Evolutionary conservation across 2,888 invertebrate species (phyloP).

Genomic region (Drosophila nr. medialis): DNA sequence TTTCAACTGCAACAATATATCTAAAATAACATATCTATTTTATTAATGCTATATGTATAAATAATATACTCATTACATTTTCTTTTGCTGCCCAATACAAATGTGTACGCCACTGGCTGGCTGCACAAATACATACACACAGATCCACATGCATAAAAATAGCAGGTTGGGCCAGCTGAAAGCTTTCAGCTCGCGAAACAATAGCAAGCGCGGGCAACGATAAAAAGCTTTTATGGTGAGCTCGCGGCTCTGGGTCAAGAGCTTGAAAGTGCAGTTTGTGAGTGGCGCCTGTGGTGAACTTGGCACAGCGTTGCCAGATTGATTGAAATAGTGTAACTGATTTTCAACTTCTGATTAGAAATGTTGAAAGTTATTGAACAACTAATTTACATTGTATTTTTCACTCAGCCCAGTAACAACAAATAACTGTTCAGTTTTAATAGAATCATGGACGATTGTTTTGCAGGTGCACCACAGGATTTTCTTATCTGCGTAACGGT

Average conservation of each 20-base stretch:
- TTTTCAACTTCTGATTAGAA: not conserved
- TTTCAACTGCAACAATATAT: not conserved
- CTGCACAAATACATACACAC: slow-evolving; percentile 21
- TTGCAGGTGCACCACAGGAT: slow-evolving; percentile 81
- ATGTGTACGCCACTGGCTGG: slow-evolving; percentile 29
- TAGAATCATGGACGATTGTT: slow-evolving; percentile 74
- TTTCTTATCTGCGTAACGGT: slow-evolving; percentile 88
- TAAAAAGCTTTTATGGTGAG: slow-evolving; percentile 37
- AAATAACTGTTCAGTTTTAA: not conserved
- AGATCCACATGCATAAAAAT: slow-evolving; percentile 29
- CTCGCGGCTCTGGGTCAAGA: slow-evolving; percentile 26
- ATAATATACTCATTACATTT: not conserved
- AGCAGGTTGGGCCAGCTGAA: slow-evolving; percentile 60
- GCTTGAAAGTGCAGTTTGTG: slow-evolving; percentile 53
- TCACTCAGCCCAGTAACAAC: slow-evolving; percentile 19
- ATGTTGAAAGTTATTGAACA: slow-evolving; percentile 4
- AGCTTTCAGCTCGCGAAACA: slow-evolving; percentile 45
- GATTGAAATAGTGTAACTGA: not conserved
- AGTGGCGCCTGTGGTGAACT: slow-evolving; percentile 22
- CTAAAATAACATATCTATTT: not conserved
- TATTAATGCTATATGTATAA: not conserved
- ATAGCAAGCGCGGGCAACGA: slow-evolving; percentile 21
- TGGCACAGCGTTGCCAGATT: slow-evolving; percentile 40
- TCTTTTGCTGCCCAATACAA: not conserved
- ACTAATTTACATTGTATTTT: slow-evolving; percentile 9